phyloP scores from a whole-genome alignment of 2,113 vertebrate genomes.

The Andinoacara biseriatus region DNA sequence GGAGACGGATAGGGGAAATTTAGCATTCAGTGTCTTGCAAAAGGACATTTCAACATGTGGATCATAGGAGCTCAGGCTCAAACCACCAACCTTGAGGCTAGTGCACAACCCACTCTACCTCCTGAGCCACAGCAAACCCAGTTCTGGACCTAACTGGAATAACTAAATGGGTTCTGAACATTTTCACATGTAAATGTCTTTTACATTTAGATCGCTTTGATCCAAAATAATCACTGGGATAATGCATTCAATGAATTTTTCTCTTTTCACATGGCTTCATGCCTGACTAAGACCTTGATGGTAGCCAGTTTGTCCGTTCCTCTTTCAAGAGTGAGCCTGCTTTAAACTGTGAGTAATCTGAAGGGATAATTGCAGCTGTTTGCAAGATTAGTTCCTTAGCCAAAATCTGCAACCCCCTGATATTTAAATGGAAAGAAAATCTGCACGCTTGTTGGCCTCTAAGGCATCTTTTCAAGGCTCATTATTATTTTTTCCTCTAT shows the following conservation, averaged over 20 bases:
- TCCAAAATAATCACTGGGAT: background rate
- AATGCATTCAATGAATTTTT: background rate
- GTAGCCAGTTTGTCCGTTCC: background rate
- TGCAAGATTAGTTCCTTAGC: background rate
- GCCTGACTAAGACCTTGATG: background rate
- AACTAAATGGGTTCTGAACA: background rate
- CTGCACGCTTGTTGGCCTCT: background rate
- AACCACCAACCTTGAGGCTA: background rate
- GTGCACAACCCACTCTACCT: background rate
- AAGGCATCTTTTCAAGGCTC: background rate
- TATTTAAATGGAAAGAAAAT: background rate
- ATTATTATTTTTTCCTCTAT: background rate
- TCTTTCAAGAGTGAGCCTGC: background rate
- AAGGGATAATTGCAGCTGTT: background rate
- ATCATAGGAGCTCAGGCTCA: background rate
- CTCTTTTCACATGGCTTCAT: background rate
- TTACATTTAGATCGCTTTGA: background rate
- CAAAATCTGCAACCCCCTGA: background rate
- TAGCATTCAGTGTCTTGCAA: background rate
- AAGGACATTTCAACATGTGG: background rate
- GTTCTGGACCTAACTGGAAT: background rate
- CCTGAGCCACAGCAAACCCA: background rate
- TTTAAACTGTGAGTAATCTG: background rate
- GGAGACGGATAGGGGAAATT: background rate
- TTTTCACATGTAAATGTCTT: background rate